Base-by-base conservation (phyloP, 2,888 invertebrate species). In the Drosophila prostipennis region DNA sequence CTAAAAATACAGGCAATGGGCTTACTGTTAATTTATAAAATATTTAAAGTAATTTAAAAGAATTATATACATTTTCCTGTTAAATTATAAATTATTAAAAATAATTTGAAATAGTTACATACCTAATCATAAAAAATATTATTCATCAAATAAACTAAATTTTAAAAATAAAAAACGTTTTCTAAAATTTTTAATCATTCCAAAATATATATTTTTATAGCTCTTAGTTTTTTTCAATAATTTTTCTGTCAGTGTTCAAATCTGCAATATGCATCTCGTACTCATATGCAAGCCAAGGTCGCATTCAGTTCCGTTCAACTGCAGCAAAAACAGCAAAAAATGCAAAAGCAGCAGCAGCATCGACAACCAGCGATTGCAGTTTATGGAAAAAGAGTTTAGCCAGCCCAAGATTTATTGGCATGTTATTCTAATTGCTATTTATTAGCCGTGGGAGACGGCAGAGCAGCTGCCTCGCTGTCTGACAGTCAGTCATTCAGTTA, bases 371-470 rank as follows among this genome's bases (percentile, higher is more conserved):
- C 58, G 64, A 73, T 64, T 79, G 71, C 77, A 79, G 72, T 79
- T 82, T 82, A 82, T 77, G 77, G 81, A 64, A 54, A 74, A 74
- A 81, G 74, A 84, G 79, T 74, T 79, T 69, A 74, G 68, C 75
- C 70, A 34, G 70, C 56, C 56, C 72, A 72, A 80, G 83, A 87
- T 88, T 72, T 78, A 80, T 88, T 86, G 77, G 81, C 81, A 80
- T 86, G 84, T 84, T 84, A 88, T 80, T 83, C 84, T 83, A 88
- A 84, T 86, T 88, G 87, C 72, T 78, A 83, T 88, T 83, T 88
- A 83, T 86, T 78, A 70, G 79, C 61, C 51, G 67, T 69, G 64
- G 72, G 65, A 60, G 65, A 71, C 57, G 36, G 52, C 72, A 48
- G 68, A 39, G 46, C 49, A 40, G 34, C 67, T 53, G 39, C 48